Percentiles rank a stretch among this genome's conserved stretches.
Evolutionary conservation across 2,113 vertebrate species (phyloP).

Genomic region (Crotalus tigris): DNA sequence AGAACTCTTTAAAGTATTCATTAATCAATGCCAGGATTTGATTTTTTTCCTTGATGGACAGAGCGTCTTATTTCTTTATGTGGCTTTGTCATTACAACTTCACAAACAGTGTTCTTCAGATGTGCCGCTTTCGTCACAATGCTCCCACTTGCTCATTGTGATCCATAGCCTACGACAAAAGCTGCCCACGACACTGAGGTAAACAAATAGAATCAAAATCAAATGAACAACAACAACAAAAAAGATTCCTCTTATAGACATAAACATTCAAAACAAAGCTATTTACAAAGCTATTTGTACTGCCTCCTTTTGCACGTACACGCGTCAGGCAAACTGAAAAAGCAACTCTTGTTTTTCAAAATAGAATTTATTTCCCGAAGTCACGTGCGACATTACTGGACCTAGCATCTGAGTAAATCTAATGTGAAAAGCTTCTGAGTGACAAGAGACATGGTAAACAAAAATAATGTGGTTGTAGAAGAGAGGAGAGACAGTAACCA

Average conservation of each 20-base stretch:
- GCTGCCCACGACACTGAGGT: not conserved
- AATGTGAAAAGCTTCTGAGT: not conserved
- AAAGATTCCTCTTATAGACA: not conserved
- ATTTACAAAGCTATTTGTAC: not conserved
- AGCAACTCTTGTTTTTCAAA: not conserved
- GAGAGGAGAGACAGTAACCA: not conserved
- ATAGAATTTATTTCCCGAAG: not conserved
- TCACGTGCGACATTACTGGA: not conserved
- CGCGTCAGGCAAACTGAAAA: not conserved
- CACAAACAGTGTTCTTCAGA: not conserved
- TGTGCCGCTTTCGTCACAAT: not conserved
- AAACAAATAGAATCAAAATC: constrained; percentile 6
- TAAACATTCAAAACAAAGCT: not conserved
- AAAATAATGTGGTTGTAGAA: constrained; percentile 11
- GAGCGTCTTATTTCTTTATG: not conserved
- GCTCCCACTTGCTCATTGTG: not conserved
- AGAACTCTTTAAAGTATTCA: constrained; percentile 9
- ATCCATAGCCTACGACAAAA: not conserved
- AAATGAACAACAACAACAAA: not conserved
- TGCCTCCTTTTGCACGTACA: not conserved
- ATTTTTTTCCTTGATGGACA: not conserved
- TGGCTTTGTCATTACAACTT: not conserved
- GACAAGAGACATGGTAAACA: not conserved
- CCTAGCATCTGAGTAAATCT: constrained; percentile 1
- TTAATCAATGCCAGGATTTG: constrained; percentile 16